Conservation (phyloP, 2,113 vertebrate genomes). For the Phyllostomus hastatus region DNA sequence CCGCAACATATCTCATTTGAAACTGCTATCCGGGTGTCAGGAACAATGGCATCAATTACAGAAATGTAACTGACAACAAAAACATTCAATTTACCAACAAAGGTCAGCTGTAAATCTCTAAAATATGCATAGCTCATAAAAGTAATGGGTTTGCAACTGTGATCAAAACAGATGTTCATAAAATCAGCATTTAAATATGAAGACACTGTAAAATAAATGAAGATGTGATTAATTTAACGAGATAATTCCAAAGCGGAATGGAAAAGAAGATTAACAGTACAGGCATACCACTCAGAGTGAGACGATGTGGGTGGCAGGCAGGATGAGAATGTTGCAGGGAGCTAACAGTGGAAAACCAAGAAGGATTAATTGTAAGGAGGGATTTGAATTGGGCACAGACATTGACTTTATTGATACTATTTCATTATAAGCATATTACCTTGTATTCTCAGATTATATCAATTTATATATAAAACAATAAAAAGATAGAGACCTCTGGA, state of each 20-base stretch:
- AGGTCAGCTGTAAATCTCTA: constrained; percentile 84
- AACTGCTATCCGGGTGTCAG: constrained; percentile 62
- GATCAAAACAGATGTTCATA: constrained; percentile 83
- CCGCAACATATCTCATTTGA: constrained; percentile 68
- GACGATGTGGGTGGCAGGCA: neutral
- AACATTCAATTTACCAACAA: constrained; percentile 80
- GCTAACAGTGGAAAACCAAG: fast-evolving
- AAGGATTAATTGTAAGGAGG: neutral
- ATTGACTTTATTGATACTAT: neutral
- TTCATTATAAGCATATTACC: neutral
- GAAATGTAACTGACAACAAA: constrained; percentile 81
- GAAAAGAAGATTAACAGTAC: constrained; percentile 50
- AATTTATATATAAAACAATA: neutral
- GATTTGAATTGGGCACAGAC: neutral
- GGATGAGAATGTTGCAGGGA: neutral
- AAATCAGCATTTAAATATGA: constrained; percentile 81
- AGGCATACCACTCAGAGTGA: neutral
- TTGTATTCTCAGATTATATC: neutral
- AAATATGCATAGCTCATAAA: constrained; percentile 81
- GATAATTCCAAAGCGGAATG: constrained; percentile 66
- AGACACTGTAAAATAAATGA: constrained; percentile 80
- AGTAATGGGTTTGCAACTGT: constrained; percentile 77
- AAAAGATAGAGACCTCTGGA: neutral
- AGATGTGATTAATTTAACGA: constrained; percentile 77
- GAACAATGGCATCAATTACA: constrained; percentile 80